Conservation (phyloP, 2,797 vertebrate genomes). For the Enoplosus armatus region DNA sequence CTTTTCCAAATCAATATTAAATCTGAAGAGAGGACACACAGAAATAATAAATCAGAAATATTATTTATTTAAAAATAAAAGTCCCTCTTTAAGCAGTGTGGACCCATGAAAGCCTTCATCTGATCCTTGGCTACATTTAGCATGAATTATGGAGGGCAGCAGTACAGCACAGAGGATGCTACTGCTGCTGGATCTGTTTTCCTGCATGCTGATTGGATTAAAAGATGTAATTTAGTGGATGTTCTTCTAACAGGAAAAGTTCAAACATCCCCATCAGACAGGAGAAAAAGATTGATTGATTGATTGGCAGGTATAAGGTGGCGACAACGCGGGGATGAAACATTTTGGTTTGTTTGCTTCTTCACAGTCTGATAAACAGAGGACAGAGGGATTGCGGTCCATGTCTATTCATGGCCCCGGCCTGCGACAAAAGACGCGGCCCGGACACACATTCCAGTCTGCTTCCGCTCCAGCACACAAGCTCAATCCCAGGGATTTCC, state of each 20-base stretch:
- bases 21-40: conserved; percentile 37
- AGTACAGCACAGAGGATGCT: conserved; percentile 3
- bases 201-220: conserved; percentile 22
- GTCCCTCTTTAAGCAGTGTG: not conserved
- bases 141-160: not conserved
- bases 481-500: conserved; percentile 77
- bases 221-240: not conserved
- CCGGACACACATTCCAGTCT: conserved; percentile 77
- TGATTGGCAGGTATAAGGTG: conserved; percentile 59
- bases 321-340: conserved; percentile 38
- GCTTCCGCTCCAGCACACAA: conserved; percentile 82
- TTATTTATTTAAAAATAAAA: conserved; percentile 20
- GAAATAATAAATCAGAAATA: conserved; percentile 28
- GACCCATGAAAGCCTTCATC: not conserved
- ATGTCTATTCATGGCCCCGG: conserved; percentile 63
- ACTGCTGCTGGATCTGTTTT: not conserved
- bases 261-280: conserved; percentile 10
- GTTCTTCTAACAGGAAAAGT: not conserved
- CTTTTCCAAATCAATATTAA: conserved; percentile 59
- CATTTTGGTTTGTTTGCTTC: conserved; percentile 64
- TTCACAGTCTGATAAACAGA: conserved; percentile 64
- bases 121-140: not conserved
- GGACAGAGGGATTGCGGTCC: conserved; percentile 53
- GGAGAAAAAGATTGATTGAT: conserved; percentile 4
- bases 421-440: conserved; percentile 71